Evolutionary conservation across 1,140 invertebrate species (phyloP).

Genomic region (Mya arenaria): DNA sequence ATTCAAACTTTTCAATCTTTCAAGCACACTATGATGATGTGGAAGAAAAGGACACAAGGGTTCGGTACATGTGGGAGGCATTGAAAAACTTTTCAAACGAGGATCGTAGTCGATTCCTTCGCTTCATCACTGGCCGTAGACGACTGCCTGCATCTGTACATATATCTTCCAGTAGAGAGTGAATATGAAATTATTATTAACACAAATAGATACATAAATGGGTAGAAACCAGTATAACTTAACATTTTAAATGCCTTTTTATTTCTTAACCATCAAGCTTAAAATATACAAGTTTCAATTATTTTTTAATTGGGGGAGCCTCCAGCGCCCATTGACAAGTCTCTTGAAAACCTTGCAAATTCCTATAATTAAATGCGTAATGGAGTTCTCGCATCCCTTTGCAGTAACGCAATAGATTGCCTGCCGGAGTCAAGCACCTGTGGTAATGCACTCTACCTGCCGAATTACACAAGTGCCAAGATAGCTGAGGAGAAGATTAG

Average conservation of each 20-base stretch:
- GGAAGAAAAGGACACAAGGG: slow-evolving; percentile 74
- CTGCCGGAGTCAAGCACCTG: slow-evolving; percentile 81
- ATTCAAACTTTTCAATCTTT: slow-evolving; percentile 13
- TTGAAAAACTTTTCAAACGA: slow-evolving; percentile 79
- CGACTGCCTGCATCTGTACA: slow-evolving; percentile 78
- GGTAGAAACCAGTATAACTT: too few relatives aligned
- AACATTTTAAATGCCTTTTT: too few relatives aligned
- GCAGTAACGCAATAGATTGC: slow-evolving; percentile 75
- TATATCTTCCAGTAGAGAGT: slow-evolving; percentile 78
- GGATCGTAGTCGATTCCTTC: slow-evolving; percentile 79
- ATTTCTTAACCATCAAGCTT: too few relatives aligned
- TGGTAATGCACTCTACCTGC: slow-evolving; percentile 79
- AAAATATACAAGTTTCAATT: too few relatives aligned
- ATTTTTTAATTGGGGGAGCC: too few relatives aligned
- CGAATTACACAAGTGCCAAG: slow-evolving; percentile 79
- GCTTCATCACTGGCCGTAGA: slow-evolving; percentile 80
- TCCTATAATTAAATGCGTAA: too few relatives aligned
- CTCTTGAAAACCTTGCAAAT: too few relatives aligned
- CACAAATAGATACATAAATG: too few relatives aligned
- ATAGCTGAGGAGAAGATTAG: slow-evolving; percentile 80
- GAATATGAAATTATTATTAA: too few relatives aligned
- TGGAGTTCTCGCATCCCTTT: slow-evolving; percentile 43
- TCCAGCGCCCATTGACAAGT: too few relatives aligned
- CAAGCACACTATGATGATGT: slow-evolving; percentile 79
- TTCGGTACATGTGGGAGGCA: slow-evolving; percentile 80